A percentile compares a stretch with the other conserved stretches of the same genome.
These are phyloP conservation scores for Campoletis raptor DNA, from an alignment of 2,888 invertebrate genomes.

Conservation along the genomic window DNA sequence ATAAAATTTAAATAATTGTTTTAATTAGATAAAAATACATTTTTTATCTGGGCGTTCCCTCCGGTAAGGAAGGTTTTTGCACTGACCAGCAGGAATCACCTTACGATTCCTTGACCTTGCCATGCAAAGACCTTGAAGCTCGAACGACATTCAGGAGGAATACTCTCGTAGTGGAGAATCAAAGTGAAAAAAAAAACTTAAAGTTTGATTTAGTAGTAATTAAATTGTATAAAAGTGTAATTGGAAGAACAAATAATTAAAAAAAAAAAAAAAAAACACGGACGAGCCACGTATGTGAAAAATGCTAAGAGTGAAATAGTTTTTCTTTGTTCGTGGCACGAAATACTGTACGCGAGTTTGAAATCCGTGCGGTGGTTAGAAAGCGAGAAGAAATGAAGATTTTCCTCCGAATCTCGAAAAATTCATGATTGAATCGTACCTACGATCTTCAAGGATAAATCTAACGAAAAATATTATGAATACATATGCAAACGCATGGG, in stretches of 20 bases:
- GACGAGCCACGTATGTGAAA: not conserved
- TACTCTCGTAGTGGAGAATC: no score
- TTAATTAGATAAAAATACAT: no score
- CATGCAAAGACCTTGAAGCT: no score
- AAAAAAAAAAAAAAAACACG: no score
- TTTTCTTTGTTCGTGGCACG: not conserved
- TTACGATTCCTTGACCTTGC: no score
- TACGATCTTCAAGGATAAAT: not conserved
- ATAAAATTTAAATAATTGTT: no score
- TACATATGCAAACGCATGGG: not conserved
- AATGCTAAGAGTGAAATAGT: not conserved
- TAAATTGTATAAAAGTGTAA: not conserved
- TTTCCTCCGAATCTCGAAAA: not conserved
- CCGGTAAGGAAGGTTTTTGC: no score
- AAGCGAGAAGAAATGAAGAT: constrained; percentile 36
- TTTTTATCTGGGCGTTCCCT: no score
- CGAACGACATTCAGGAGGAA: no score
- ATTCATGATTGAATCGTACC: not conserved
- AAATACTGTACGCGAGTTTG: not conserved
- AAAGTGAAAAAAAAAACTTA: no score
- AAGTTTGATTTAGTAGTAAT: no score
- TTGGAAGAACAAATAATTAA: not conserved
- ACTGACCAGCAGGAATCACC: no score
- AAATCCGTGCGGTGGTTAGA: constrained; percentile 26
- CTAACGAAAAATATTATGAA: not conserved